Percentiles rank a stretch among this genome's conserved stretches.
Evolutionary conservation across 92 coral and sea anemone genomes (phyloP).

Genomic region (Porites rus): DNA sequence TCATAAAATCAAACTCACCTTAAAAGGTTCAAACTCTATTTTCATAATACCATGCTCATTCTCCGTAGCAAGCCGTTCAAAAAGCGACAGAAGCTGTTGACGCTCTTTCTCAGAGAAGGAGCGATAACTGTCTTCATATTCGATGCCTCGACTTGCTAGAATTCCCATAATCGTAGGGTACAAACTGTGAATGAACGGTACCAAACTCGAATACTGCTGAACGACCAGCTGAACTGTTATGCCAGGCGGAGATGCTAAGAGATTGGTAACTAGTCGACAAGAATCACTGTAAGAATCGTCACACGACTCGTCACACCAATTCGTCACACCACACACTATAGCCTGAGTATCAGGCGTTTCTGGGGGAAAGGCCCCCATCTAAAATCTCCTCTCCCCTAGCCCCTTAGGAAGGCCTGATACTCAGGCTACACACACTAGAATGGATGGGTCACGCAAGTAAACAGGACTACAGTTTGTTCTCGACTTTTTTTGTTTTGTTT

Average conservation of each 20-base stretch:
- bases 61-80: slow-evolving; percentile 56
- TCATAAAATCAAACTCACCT: slow-evolving; percentile 23
- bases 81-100: slow-evolving; percentile 55
- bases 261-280: background rate
- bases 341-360: no score
- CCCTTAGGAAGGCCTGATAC: no score
- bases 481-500: no score
- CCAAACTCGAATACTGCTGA: no score
- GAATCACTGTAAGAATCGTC: no score
- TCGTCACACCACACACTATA: no score
- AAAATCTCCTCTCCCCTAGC: no score
- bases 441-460: no score
- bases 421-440: no score
- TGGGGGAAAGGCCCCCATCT: no score
- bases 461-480: no score
- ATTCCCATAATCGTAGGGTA: slow-evolving; percentile 72
- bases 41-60: slow-evolving; percentile 48
- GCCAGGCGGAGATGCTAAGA: background rate
- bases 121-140: slow-evolving; percentile 71
- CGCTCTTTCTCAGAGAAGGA: slow-evolving; percentile 65
- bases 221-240: background rate
- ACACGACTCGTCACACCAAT: background rate
- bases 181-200: no score
- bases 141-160: slow-evolving; percentile 77
- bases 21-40: slow-evolving; percentile 56